Percentiles rank a stretch among this genome's conserved stretches.
phyloP scores from a whole-genome alignment of 92 coral and sea anemone species.

The Galaxea fascicularis region DNA sequence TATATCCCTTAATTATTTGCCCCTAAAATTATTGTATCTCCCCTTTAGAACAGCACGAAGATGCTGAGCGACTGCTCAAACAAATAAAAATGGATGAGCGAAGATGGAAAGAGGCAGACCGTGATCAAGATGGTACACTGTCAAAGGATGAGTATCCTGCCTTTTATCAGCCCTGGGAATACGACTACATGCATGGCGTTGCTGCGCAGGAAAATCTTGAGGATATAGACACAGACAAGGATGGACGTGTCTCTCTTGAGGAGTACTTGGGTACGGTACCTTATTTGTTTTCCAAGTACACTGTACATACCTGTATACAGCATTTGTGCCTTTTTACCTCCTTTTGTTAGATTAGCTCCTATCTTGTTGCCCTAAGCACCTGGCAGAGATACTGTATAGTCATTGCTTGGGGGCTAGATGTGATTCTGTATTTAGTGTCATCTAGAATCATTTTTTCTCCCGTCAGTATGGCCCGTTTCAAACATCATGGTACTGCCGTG shows the following conservation, averaged over 20 bases:
- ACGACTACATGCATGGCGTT: conserved; percentile 71
- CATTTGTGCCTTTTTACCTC: too few relatives aligned
- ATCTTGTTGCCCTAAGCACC: too few relatives aligned
- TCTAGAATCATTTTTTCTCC: too few relatives aligned
- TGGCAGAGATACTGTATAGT: too few relatives aligned
- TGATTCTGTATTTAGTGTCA: too few relatives aligned
- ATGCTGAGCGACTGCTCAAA: conserved; percentile 13
- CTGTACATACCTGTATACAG: too few relatives aligned
- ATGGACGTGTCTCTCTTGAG: conserved; percentile 80
- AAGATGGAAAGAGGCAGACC: conserved; percentile 90
- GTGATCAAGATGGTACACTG: conserved; percentile 72
- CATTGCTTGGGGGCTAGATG: too few relatives aligned
- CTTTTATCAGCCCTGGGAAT: conserved; percentile 75
- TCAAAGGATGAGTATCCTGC: conserved; percentile 81
- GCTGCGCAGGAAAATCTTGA: conserved; percentile 71
- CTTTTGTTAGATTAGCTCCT: too few relatives aligned
- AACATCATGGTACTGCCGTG: too few relatives aligned
- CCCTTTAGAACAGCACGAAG: conserved; percentile 8
- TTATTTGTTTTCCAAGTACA: neutral
- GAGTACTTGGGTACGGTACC: conserved; percentile 76
- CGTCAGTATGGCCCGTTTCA: too few relatives aligned
- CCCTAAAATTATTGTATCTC: neutral
- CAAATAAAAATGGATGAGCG: conserved; percentile 42
- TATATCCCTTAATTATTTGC: neutral
- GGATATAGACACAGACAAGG: conserved; percentile 75